A percentile compares a stretch with the other conserved stretches of the same genome.
Evolutionary conservation across 35 echinoderm and acorn worm genomes (phyloP).

Genomic region (Ophioderma brevispina): DNA sequence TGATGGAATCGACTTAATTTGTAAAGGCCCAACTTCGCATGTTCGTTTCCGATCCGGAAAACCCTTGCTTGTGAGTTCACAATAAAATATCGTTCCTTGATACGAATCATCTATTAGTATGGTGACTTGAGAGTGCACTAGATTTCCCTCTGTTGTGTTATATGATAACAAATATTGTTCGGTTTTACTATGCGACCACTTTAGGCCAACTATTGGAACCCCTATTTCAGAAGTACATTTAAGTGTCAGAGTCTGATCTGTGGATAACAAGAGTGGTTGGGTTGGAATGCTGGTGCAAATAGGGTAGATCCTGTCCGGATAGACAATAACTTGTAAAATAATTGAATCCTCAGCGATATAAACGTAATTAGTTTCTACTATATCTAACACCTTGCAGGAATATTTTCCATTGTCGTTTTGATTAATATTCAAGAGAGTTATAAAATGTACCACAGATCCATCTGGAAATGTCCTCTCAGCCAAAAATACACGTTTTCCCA

Average conservation of each 20-base stretch:
- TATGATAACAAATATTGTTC: not conserved
- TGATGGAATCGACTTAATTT: not conserved
- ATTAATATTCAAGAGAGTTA: too few relatives aligned
- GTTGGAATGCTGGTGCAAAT: not conserved
- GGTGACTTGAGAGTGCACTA: not conserved
- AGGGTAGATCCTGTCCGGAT: not conserved
- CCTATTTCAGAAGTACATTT: not conserved
- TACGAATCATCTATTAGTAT: not conserved
- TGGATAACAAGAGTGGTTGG: not conserved
- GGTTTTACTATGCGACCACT: not conserved
- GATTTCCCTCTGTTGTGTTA: not conserved
- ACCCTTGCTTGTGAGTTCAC: not conserved
- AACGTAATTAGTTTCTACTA: too few relatives aligned
- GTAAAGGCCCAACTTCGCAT: not conserved
- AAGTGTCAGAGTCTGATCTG: not conserved
- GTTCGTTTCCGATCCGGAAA: not conserved
- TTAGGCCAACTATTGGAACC: not conserved
- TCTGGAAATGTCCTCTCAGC: too few relatives aligned
- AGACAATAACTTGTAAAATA: not conserved
- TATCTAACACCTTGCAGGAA: too few relatives aligned
- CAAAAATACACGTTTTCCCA: too few relatives aligned
- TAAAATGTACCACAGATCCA: too few relatives aligned
- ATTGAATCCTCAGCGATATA: not conserved
- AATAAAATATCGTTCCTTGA: not conserved
- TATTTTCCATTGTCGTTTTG: too few relatives aligned